Evolutionary conservation across 2,797 vertebrate genomes (phyloP), one percentile per base, ranked within the genome.

Genomic region (Lophius americanus): DNA sequence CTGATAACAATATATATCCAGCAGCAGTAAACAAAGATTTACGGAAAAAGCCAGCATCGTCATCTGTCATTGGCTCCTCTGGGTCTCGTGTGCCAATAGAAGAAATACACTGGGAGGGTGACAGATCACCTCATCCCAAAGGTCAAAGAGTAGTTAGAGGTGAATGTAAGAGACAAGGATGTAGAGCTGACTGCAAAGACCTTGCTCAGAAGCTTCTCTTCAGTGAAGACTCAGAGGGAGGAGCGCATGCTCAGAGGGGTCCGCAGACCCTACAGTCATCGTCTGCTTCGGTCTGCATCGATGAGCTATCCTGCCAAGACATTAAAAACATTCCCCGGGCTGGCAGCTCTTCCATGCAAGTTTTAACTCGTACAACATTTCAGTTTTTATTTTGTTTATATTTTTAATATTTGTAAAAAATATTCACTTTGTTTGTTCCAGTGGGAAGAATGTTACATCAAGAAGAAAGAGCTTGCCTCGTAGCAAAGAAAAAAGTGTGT

Each of bases 151-250:
- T 42, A 5, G 41, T 4, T 11, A 51, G 9, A 37, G 41, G n/a
- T 49, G 50, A 71, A 5, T 13, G 35, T 46, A 74, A 78, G 42
- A 83, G 52, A 71, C 54, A 64, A 8, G 85, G 82, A 35, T 66
- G 78, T 85, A 79, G 64, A 52, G 33, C 59, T 13, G 82, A 91
- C 42, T 91, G 88, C 70, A 93, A 80, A 87, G 85, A 88, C 56
- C 85, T 94, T 9, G 92, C 91, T 59, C 90, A 94, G 68, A 86
- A 78, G 53, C 88, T 94, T 65, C 89, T 94, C 39, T 93, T 94
- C 66, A 88, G 91, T 33, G 91, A 94, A 81, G 88, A 91, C 51
- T 72, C 23, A 1, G 83, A 88, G 36, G 79, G 81, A 54, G 64
- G 52, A 0, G 75, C 78, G 3, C 37, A 12, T 7, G 64, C 68